Percentiles rank a stretch among this genome's conserved stretches.
Evolutionary conservation across 2,797 vertebrate genomes (phyloP).

Genomic region (Mormyrops attenuatus): DNA sequence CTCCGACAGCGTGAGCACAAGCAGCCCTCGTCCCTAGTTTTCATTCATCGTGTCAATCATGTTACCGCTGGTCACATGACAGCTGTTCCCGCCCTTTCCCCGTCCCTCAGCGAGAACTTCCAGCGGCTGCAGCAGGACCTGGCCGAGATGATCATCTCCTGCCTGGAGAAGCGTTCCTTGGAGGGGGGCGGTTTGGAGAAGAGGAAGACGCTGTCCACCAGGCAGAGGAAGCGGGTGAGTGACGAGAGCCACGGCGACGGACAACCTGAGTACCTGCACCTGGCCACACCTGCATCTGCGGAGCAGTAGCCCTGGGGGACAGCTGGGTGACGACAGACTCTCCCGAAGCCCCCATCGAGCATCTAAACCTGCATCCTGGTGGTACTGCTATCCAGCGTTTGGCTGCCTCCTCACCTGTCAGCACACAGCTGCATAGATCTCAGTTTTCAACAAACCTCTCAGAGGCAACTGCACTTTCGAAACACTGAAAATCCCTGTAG

Average conservation of each 20-base stretch:
- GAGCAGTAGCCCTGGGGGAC: background rate
- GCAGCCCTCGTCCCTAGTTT: background rate
- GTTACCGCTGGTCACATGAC: background rate
- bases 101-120: slow-evolving; percentile 78
- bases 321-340: background rate
- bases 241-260: slow-evolving; percentile 58
- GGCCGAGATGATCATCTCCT: slow-evolving; percentile 78
- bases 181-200: slow-evolving; percentile 49
- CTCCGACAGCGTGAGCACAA: slow-evolving; percentile 84
- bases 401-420: background rate
- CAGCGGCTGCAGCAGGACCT: slow-evolving; percentile 84
- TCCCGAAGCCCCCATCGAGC: background rate
- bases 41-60: background rate
- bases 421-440: background rate
- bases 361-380: slow-evolving; percentile 9
- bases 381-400: background rate
- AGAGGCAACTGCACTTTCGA: background rate
- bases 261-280: slow-evolving; percentile 81
- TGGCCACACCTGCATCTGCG: slow-evolving; percentile 65
- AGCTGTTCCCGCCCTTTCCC: background rate
- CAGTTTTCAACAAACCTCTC: background rate
- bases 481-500: background rate
- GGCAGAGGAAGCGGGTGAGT: slow-evolving; percentile 62
- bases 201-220: slow-evolving; percentile 61
- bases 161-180: slow-evolving; percentile 62